phyloP scores from a whole-genome alignment of 2,113 vertebrate genomes.

The Halcyon malimbica region DNA sequence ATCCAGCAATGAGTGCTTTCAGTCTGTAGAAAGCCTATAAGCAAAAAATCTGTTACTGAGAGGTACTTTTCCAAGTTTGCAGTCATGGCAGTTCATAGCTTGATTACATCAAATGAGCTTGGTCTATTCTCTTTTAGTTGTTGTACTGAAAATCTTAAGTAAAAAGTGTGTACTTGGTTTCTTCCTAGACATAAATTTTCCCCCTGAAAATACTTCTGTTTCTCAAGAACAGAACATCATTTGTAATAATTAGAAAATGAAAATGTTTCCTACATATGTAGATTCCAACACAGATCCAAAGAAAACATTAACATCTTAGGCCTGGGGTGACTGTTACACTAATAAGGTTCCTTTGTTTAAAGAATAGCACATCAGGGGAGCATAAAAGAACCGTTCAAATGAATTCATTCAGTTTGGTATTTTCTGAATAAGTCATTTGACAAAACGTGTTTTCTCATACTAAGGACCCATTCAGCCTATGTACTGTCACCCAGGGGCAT shows the following conservation, averaged over 20 bases:
- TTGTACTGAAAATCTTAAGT: not conserved
- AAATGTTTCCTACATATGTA: conserved; percentile 50
- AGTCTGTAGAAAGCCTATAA: not conserved
- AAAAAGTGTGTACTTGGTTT: conserved; percentile 29
- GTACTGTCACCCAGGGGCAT: conserved; percentile 2
- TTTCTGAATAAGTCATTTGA: conserved; percentile 32
- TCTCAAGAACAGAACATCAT: conserved; percentile 32
- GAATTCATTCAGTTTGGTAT: conserved; percentile 22
- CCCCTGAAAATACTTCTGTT: not conserved
- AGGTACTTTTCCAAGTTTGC: not conserved
- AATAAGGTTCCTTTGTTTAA: conserved; percentile 49
- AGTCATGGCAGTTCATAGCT: not conserved
- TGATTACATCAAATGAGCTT: not conserved
- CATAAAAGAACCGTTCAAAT: conserved; percentile 19
- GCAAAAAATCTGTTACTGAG: not conserved
- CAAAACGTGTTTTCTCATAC: conserved; percentile 1
- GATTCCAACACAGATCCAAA: conserved; percentile 31
- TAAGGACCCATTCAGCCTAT: conserved; percentile 1
- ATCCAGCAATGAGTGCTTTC: not conserved
- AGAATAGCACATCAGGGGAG: conserved; percentile 47
- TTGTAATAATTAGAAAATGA: conserved; percentile 53
- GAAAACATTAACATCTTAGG: conserved; percentile 39
- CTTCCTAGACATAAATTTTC: not conserved
- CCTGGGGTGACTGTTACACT: conserved; percentile 11
- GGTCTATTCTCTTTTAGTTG: conserved; percentile 8